A percentile compares a stretch with the other conserved stretches of the same genome.
Conservation (phyloP, 2,113 vertebrate genomes). For the Salvator merianae region DNA sequence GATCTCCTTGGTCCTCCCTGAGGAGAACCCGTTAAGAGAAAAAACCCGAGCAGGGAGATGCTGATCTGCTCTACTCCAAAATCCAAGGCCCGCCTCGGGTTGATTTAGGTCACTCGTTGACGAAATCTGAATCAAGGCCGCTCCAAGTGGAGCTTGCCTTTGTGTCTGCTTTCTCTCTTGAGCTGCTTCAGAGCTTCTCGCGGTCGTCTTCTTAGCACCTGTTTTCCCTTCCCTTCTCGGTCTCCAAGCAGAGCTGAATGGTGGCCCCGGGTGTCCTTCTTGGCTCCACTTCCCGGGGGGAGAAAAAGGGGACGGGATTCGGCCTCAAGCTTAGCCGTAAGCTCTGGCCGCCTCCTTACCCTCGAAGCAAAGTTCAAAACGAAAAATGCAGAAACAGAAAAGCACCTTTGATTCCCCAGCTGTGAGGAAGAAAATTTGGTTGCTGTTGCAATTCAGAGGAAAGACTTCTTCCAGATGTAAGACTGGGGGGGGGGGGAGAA, state of each 20-base stretch:
- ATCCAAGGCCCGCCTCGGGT: not conserved
- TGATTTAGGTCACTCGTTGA: not conserved
- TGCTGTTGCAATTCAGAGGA: not conserved
- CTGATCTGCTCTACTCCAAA: not conserved
- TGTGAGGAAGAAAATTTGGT: not conserved
- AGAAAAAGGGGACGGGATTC: not conserved
- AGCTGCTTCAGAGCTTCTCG: not conserved
- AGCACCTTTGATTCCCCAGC: too few relatives aligned
- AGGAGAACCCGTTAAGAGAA: not conserved
- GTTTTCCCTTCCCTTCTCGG: not conserved
- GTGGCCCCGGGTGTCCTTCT: not conserved
- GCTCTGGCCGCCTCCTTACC: not conserved
- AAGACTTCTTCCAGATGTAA: not conserved
- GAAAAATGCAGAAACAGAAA: too few relatives aligned
- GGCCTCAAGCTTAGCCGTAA: not conserved
- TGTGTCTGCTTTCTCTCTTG: not conserved
- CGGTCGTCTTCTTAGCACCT: not conserved
- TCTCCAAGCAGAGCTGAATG: not conserved
- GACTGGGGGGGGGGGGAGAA: not conserved
- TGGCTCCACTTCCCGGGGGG: not conserved
- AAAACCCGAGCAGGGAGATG: too few relatives aligned
- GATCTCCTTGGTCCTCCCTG: not conserved
- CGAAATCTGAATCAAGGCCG: not conserved
- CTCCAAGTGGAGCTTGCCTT: not conserved
- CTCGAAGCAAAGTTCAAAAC: too few relatives aligned